Evolutionary conservation across 2,888 invertebrate species (phyloP).

Genomic region (Oxyscelio sp.): DNA sequence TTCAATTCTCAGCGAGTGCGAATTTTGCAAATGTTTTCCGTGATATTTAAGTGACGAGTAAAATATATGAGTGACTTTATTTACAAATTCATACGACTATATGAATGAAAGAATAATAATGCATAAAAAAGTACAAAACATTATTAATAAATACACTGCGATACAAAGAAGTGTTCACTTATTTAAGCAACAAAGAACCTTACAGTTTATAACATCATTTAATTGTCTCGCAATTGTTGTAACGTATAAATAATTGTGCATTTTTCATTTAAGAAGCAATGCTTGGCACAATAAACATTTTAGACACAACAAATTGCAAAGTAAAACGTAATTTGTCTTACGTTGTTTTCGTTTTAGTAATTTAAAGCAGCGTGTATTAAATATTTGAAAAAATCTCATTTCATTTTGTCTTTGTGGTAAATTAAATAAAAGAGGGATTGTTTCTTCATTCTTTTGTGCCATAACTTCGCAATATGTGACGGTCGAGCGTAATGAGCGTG

Average conservation of each 20-base stretch:
- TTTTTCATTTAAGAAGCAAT: neutral
- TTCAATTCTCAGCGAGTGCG: no score
- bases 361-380: constrained; percentile 46
- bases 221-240: neutral
- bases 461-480: constrained; percentile 61
- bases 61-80: no score
- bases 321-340: constrained; percentile 13
- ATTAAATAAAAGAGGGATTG: constrained; percentile 52
- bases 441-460: constrained; percentile 50
- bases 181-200: neutral
- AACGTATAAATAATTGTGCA: neutral
- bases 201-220: neutral
- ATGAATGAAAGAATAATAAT: no score
- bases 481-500: constrained; percentile 64
- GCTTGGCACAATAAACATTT: neutral
- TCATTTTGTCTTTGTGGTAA: constrained; percentile 51
- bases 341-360: constrained; percentile 1
- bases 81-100: no score
- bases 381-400: constrained; percentile 39
- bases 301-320: constrained; percentile 2
- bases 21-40: no score
- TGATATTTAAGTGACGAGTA: no score
- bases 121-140: no score
- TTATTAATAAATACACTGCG: no score
- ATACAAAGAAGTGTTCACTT: neutral